Conservation (phyloP, 1,140 invertebrate species). For the Amyelois transitella region DNA sequence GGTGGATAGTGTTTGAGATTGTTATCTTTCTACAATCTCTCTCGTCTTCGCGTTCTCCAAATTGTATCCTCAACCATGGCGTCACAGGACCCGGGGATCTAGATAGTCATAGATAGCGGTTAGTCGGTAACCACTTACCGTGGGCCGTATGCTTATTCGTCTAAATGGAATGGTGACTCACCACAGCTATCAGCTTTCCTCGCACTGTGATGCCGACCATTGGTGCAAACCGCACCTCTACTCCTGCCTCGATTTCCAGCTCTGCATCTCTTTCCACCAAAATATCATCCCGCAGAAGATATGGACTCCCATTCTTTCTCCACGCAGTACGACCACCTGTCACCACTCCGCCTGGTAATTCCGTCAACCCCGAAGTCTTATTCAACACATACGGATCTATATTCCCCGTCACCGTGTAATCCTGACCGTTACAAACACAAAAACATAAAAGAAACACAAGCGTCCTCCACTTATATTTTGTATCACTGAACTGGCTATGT, state of each 20-base stretch:
- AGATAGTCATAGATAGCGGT: no score
- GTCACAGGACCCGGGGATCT: no score
- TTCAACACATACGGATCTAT: constrained; percentile 60
- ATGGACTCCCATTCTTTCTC: constrained; percentile 81
- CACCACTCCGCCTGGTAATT: constrained; percentile 78
- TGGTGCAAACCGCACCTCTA: constrained; percentile 88
- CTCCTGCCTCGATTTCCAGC: constrained; percentile 89
- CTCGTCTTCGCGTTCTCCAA: no score
- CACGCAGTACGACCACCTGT: constrained; percentile 73
- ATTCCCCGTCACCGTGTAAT: constrained; percentile 31
- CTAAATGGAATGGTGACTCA: no score
- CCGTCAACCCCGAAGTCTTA: constrained; percentile 67
- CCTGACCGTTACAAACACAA: constrained; percentile 44
- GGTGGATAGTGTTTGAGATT: no score
- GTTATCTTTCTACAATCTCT: no score
- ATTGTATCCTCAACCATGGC: no score
- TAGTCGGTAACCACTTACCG: no score
- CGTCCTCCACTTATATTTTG: constrained; percentile 73
- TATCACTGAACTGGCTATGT: constrained; percentile 71
- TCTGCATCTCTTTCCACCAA: constrained; percentile 83
- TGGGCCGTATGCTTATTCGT: no score
- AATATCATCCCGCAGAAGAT: constrained; percentile 86
- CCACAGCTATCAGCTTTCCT: constrained; percentile 89
- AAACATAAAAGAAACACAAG: constrained; percentile 39
- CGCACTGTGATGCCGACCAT: constrained; percentile 93